Percentiles rank a stretch among this genome's conserved stretches.
Evolutionary conservation across 2,888 invertebrate species (phyloP).

Genomic region (Teinopalpus imperialis): DNA sequence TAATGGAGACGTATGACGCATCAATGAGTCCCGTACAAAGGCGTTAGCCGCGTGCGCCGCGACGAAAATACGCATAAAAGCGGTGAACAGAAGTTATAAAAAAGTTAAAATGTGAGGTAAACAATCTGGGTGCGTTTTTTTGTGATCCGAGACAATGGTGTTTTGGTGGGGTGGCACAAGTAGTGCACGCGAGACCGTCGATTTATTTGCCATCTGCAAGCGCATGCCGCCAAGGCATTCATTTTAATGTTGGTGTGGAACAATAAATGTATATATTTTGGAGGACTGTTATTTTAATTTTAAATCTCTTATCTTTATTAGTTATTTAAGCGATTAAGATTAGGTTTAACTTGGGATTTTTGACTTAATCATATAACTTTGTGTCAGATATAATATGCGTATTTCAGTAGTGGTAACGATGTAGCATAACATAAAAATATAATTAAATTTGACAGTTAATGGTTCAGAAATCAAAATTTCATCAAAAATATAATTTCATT

Average conservation of each 20-base stretch:
- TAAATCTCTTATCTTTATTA: no score
- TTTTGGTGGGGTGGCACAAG: conserved; percentile 64
- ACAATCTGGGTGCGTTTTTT: conserved; percentile 75
- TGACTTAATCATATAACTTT: no score
- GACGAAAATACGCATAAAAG: conserved; percentile 73
- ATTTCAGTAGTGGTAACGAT: no score
- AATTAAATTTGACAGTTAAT: no score
- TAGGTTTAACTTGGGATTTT: no score
- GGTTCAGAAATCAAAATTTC: no score
- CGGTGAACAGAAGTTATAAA: conserved; percentile 66
- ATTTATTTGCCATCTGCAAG: conserved; percentile 49
- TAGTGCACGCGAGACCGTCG: conserved; percentile 54
- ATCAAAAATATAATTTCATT: no score
- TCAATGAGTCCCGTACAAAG: conserved; percentile 65
- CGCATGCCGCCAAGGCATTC: conserved; percentile 31
- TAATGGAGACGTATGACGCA: conserved; percentile 65
- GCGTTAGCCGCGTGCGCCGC: conserved; percentile 67
- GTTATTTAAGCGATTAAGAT: no score
- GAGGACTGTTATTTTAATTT: no score
- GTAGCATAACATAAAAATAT: no score
- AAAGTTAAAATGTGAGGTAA: conserved; percentile 80
- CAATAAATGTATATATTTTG: background rate
- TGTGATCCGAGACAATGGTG: conserved; percentile 57
- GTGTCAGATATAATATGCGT: no score
- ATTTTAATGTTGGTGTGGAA: conserved; percentile 3